Percentiles rank a stretch among this genome's conserved stretches.
These are phyloP conservation scores for Corella eumyota DNA, from an alignment of 23 tunicate genomes.

Conservation along the genomic window DNA sequence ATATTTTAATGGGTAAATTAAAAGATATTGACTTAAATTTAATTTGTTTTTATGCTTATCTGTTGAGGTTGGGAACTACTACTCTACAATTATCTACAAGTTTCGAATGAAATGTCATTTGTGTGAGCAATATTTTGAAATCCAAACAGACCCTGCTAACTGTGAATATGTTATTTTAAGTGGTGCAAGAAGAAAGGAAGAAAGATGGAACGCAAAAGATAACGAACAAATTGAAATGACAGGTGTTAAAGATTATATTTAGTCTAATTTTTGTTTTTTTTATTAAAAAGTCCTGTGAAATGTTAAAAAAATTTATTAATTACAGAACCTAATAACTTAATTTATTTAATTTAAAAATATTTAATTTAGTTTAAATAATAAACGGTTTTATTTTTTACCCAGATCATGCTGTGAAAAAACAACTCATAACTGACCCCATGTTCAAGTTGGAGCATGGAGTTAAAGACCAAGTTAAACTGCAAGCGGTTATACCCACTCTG, in stretches of 20 bases:
- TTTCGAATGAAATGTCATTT: constrained; percentile 94
- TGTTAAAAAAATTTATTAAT: too few species aligned
- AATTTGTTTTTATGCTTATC: too few species aligned
- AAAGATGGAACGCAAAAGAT: constrained; percentile 83
- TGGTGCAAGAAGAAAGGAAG: constrained; percentile 85
- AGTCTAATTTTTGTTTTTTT: not conserved
- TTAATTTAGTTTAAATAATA: not conserved
- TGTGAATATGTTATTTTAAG: constrained; percentile 87
- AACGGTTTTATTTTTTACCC: not conserved
- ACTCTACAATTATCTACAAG: constrained; percentile 81
- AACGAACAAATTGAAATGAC: constrained; percentile 95
- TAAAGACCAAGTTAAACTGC: constrained; percentile 49
- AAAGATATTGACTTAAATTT: too few species aligned
- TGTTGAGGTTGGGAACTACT: constrained; percentile 77
- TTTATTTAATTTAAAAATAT: not conserved
- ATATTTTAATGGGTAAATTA: too few species aligned
- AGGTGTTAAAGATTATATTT: constrained; percentile 13
- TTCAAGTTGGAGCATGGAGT: constrained; percentile 67
- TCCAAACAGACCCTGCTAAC: constrained; percentile 93
- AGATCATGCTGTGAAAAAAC: constrained; percentile 67
- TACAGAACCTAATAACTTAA: too few species aligned
- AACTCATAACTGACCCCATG: constrained; percentile 74
- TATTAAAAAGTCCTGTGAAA: not conserved
- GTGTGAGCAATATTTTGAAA: constrained; percentile 83
- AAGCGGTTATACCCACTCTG: constrained; percentile 44